Percentiles rank a stretch among this genome's conserved stretches.
phyloP scores from a whole-genome alignment of 1,140 invertebrate species.

The Sinonovacula constricta region DNA sequence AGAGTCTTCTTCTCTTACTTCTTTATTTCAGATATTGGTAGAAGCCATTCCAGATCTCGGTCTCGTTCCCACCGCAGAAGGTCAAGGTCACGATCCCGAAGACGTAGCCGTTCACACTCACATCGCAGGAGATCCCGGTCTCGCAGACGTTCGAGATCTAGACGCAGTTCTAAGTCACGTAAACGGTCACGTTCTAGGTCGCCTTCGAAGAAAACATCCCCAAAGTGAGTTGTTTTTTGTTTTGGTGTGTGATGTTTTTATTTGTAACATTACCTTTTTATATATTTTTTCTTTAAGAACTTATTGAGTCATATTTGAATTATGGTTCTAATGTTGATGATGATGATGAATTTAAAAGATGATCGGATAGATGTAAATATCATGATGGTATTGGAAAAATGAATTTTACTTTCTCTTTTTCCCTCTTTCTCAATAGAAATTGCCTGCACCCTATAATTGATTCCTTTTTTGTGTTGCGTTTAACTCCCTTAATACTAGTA shows the following conservation, averaged over 20 bases:
- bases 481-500: too few species aligned
- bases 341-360: too few species aligned
- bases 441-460: too few species aligned
- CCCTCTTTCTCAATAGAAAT: too few species aligned
- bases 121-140: conserved; percentile 51
- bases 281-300: neutral
- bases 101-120: conserved; percentile 60
- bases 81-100: conserved; percentile 41
- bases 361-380: too few species aligned
- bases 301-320: neutral
- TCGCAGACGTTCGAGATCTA: conserved; percentile 65
- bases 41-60: conserved; percentile 57
- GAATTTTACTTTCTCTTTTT: too few species aligned
- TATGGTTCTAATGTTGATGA: neutral
- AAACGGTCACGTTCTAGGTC: conserved; percentile 42
- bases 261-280: neutral
- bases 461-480: too few species aligned
- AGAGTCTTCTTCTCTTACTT: neutral
- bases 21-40: conserved; percentile 54
- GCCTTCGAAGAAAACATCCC: conserved; percentile 46
- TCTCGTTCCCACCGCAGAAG: conserved; percentile 47
- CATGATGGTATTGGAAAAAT: too few species aligned
- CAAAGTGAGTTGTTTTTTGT: conserved; percentile 17
- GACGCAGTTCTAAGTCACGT: conserved; percentile 51
- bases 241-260: neutral